Conservation (phyloP, 2,797 vertebrate genomes). For the Cichlasoma orientale region DNA sequence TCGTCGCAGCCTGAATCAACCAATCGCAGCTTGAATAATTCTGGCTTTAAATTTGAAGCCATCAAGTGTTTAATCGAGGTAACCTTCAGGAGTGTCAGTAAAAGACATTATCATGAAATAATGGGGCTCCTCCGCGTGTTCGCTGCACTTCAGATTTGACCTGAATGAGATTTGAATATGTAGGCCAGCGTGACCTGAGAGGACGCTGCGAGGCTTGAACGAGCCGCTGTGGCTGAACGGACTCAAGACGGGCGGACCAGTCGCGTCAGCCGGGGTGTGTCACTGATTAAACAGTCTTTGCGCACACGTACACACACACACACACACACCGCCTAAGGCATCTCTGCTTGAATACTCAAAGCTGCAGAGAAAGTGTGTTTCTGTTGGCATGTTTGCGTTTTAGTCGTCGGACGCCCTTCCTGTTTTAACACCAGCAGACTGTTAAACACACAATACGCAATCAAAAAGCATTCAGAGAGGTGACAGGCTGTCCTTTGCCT, state of each 20-base stretch:
- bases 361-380: not conserved
- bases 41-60: not conserved
- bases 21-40: not conserved
- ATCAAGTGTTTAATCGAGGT: not conserved
- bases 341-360: not conserved
- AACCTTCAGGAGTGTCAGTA: not conserved
- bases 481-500: not conserved
- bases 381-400: not conserved
- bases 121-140: not conserved
- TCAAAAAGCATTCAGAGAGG: not conserved
- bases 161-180: not conserved
- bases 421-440: not conserved
- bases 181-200: not conserved
- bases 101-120: not conserved
- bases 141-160: not conserved
- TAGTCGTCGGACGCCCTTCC: not conserved
- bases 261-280: conserved; percentile 23
- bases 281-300: not conserved
- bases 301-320: not conserved
- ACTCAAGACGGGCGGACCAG: not conserved
- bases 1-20: no score
- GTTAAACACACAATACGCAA: conserved; percentile 5
- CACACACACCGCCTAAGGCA: not conserved
- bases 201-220: not conserved
- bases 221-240: not conserved